Evolutionary conservation across 2,797 vertebrate species (phyloP), one percentile per base, ranked within the genome.

Genomic region (Megalops cyprinoides): DNA sequence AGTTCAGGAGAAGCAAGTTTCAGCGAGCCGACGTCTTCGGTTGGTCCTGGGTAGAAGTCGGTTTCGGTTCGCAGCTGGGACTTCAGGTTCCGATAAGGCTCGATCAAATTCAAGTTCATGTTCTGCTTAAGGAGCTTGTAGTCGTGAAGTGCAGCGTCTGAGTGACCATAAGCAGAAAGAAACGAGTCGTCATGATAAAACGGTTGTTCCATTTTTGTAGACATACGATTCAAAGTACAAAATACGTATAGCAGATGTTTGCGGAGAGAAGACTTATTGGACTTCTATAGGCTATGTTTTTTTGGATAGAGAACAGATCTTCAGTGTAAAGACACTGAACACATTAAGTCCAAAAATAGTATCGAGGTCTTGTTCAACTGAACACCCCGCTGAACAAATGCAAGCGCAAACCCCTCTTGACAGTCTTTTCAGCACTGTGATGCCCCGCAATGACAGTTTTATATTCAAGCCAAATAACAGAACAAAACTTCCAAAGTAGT

Each of bases 141-240:
- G 90, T 97, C 96, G 86, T 94, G 93, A 84, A 96, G 92, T 34
- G 89, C 93, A 88, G 91, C 92, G 89, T 92, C 96, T 95, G 88
- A 91, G 89, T 89, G 95, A 93, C 90, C 94, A 94, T 95, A 97
- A 96, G 91, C 94, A 87, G 95, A 94, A 85, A 96, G 95, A 96
- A 97, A 98, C 84, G 97, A 96, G 92, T 98, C 96, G 93, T 97
- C 96, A 93, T 94, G 95, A 88, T 97, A 98, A 92, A 99, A 98
- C 87, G 96, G 96, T 81, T 97, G 96, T 95, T 99, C 97, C 97
- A 97, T 98, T 93, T 96, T 95, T 91, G 96, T 95, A 94, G 96
- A 97, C 96, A 97, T 97, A 89, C 85, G 92, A 93, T 92, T 91
- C 84, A 92, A 93, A 91, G 88, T 85, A 93, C 87, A 93, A 92